Conservation (phyloP, 2,113 vertebrate species). For the Manacus vitellinus region DNA sequence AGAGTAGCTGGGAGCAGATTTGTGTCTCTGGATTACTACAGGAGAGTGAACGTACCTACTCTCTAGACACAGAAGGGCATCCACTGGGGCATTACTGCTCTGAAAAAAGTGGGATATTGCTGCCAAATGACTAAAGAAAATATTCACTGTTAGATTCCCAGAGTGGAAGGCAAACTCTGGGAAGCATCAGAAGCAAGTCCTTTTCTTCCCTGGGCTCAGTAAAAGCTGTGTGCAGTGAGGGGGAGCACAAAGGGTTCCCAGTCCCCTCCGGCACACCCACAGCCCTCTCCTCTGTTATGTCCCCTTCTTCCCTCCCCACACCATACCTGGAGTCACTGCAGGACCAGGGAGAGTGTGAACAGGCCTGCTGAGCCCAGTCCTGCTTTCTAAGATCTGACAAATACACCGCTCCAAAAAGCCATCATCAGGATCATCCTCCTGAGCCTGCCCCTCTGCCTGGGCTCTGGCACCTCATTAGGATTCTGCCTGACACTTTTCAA, state of each 20-base stretch:
- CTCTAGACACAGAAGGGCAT: not conserved
- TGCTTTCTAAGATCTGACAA: not conserved
- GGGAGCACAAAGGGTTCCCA: not conserved
- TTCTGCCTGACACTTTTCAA: not conserved
- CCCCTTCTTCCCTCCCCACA: not conserved
- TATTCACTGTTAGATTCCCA: not conserved
- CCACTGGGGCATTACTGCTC: not conserved
- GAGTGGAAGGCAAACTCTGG: not conserved
- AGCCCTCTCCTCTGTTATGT: not conserved
- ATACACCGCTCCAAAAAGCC: not conserved
- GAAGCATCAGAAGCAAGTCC: not conserved
- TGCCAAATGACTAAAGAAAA: not conserved
- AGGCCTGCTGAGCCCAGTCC: not conserved
- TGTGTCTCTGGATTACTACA: not conserved
- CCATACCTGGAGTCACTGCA: not conserved
- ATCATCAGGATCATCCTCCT: not conserved
- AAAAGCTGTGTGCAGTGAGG: not conserved
- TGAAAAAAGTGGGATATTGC: not conserved
- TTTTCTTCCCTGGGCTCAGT: not conserved
- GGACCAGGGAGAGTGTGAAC: not conserved
- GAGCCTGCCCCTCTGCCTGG: not conserved
- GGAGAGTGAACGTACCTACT: not conserved
- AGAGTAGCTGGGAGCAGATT: not conserved
- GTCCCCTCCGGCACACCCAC: not conserved
- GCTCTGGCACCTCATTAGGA: constrained; percentile 33